Evolutionary conservation across 2,888 invertebrate species (phyloP).

Genomic region (Zele albiditarsus): DNA sequence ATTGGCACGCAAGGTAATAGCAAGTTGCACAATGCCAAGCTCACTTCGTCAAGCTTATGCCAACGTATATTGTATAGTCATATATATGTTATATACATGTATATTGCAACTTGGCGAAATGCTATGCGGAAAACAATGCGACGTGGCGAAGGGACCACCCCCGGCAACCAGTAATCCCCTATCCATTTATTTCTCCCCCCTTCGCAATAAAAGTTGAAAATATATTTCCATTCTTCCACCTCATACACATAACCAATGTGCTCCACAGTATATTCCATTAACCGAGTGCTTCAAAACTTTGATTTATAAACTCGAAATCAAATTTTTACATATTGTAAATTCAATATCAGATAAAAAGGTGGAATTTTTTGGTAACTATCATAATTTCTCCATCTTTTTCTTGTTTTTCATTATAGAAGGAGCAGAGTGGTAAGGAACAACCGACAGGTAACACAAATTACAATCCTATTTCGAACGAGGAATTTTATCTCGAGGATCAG

Average conservation of each 20-base stretch:
- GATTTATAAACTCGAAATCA: neutral
- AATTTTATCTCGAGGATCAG: constrained; percentile 84
- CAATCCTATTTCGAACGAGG: constrained; percentile 74
- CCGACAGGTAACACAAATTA: constrained; percentile 71
- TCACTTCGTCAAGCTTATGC: constrained; percentile 11
- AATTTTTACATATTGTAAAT: neutral
- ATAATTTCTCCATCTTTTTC: constrained; percentile 15
- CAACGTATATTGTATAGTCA: constrained; percentile 13
- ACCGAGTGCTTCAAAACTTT: neutral
- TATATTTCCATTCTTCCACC: constrained; percentile 9
- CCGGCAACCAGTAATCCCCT: constrained; percentile 11
- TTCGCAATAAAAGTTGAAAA: constrained; percentile 21
- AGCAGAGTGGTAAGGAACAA: constrained; percentile 62
- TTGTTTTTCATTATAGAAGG: constrained; percentile 59
- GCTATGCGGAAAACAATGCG: constrained; percentile 31
- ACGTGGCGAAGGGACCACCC: constrained; percentile 12
- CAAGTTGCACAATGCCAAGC: constrained; percentile 35
- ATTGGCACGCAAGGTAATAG: constrained; percentile 41
- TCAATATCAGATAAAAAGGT: neutral
- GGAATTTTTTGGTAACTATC: no score
- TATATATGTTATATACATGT: neutral
- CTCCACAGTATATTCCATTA: no score
- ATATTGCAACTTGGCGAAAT: constrained; percentile 17
- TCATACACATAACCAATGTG: neutral
- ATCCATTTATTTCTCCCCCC: neutral